Conservation (phyloP, 1,140 invertebrate genomes). For the Procambarus virginalis region DNA sequence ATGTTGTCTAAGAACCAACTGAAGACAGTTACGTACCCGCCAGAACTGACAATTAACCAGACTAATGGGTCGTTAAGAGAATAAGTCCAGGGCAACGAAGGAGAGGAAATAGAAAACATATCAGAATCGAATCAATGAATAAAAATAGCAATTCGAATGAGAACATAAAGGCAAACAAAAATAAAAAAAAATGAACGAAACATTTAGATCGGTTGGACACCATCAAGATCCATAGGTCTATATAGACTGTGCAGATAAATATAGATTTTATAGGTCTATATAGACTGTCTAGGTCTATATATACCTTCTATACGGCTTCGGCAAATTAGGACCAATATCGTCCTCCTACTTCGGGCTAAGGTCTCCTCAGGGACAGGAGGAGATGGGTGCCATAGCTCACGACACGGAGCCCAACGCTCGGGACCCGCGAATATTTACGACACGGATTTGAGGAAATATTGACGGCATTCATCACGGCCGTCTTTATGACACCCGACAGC, state of each 20-base stretch:
- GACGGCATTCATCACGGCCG: constrained; percentile 48
- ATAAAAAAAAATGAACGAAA: too few relatives aligned
- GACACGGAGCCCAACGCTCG: constrained; percentile 52
- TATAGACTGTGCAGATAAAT: too few relatives aligned
- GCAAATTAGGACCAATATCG: too few relatives aligned
- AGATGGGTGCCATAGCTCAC: constrained; percentile 59
- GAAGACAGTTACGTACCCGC: constrained; percentile 11
- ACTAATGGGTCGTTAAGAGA: constrained; percentile 26
- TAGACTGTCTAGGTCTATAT: too few relatives aligned
- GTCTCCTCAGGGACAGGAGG: not conserved
- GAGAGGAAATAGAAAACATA: constrained; percentile 6
- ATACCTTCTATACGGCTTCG: too few relatives aligned
- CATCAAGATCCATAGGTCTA: too few relatives aligned
- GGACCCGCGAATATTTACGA: constrained; percentile 56
- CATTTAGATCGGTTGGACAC: too few relatives aligned
- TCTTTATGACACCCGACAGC: constrained; percentile 65
- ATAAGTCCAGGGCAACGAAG: not conserved
- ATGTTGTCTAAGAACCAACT: not conserved
- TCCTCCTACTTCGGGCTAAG: constrained; percentile 5
- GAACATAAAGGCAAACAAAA: too few relatives aligned
- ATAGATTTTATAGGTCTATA: too few relatives aligned
- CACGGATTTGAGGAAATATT: constrained; percentile 63
- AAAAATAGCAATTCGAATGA: too few relatives aligned
- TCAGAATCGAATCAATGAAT: too few relatives aligned
- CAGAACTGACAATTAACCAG: not conserved